Conservation (phyloP, 2,888 invertebrate genomes). For the Auanema sp. region DNA sequence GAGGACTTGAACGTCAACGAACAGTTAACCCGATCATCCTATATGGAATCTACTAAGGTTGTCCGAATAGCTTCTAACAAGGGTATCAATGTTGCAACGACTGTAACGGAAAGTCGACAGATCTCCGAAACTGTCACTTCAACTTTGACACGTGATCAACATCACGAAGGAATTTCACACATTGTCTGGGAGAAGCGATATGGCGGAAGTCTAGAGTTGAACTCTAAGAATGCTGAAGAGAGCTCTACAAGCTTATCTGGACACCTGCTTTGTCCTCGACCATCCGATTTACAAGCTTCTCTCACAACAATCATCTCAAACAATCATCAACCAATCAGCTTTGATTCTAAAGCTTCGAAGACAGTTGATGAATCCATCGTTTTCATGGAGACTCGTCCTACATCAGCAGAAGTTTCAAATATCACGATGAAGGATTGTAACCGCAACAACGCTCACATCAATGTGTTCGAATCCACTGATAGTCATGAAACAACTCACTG, state of each 20-base stretch:
- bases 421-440: constrained; percentile 30
- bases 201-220: constrained; percentile 36
- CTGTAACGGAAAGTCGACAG: constrained; percentile 29
- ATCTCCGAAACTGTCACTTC: constrained; percentile 28
- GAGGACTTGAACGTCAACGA: constrained; percentile 28
- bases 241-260: constrained; percentile 25
- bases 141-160: constrained; percentile 23
- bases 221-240: constrained; percentile 26
- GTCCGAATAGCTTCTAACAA: constrained; percentile 29
- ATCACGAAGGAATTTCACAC: constrained; percentile 19
- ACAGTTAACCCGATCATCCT: constrained; percentile 28
- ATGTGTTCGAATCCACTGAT: constrained; percentile 36
- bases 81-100: constrained; percentile 30
- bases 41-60: constrained; percentile 29
- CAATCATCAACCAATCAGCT: constrained; percentile 19
- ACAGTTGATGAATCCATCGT: constrained; percentile 22
- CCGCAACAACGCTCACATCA: constrained; percentile 26
- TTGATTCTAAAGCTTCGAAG: constrained; percentile 24
- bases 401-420: constrained; percentile 18
- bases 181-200: constrained; percentile 17
- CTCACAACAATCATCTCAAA: constrained; percentile 38
- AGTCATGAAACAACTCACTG: constrained; percentile 51
- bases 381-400: constrained; percentile 25
- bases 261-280: constrained; percentile 32
- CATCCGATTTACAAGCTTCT: constrained; percentile 23